These are phyloP conservation scores for Phymorhynchus buccinoides DNA, from an alignment of 1,140 invertebrate genomes.

Conservation along the genomic window DNA sequence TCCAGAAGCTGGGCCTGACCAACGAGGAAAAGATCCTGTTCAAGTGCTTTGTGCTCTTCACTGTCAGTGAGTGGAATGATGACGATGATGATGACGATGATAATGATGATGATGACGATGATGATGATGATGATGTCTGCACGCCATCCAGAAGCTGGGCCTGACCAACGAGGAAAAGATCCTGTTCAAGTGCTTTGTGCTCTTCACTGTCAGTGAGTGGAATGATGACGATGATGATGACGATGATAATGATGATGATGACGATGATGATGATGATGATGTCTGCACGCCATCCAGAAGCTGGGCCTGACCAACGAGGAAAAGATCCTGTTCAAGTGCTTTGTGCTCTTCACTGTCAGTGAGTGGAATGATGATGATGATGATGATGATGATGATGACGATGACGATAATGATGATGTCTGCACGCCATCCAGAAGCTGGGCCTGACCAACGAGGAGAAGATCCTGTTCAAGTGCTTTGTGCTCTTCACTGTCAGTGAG, in stretches of 20 bases:
- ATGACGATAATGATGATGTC: too few relatives aligned
- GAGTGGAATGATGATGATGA: too few relatives aligned
- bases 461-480: conserved; percentile 1
- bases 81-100: too few relatives aligned
- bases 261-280: too few relatives aligned
- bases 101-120: too few relatives aligned
- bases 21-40: conserved; percentile 10
- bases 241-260: too few relatives aligned
- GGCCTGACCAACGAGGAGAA: not conserved
- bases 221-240: too few relatives aligned
- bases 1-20: conserved; percentile 12
- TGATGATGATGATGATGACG: too few relatives aligned
- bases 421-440: not conserved
- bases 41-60: conserved; percentile 22
- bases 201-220: not conserved
- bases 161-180: not conserved
- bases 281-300: not conserved
- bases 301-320: not conserved
- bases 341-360: not conserved
- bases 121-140: too few relatives aligned
- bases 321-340: conserved; percentile 1
- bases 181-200: not conserved
- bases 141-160: not conserved
- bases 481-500: not conserved
- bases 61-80: not conserved